Percentiles rank a stretch among this genome's conserved stretches.
phyloP scores from a whole-genome alignment of 2,797 vertebrate species.

The Tokudaia muenninki region DNA sequence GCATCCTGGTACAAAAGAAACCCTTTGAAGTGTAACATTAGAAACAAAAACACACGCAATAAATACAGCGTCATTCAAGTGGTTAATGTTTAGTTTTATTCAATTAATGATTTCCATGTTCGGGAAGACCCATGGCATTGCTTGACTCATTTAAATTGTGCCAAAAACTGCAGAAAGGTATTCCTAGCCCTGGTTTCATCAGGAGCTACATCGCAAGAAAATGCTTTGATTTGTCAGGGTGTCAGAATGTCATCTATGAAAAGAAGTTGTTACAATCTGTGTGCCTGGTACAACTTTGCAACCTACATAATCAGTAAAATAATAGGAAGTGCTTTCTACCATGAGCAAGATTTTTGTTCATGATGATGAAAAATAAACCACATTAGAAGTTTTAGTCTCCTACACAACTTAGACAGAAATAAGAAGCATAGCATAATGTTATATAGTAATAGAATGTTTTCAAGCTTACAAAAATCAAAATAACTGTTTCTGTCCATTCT shows the following conservation, averaged over 20 bases:
- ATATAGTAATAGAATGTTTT: neutral
- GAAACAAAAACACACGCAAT: constrained; percentile 37
- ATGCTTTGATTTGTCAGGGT: neutral
- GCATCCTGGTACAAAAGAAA: neutral
- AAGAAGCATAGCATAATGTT: neutral
- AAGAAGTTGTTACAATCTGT: neutral
- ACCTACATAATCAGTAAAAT: neutral
- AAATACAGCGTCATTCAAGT: constrained; percentile 61
- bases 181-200: neutral
- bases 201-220: neutral
- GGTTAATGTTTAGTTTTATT: constrained; percentile 59
- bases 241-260: neutral
- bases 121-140: neutral
- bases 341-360: neutral
- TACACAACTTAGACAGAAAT: neutral
- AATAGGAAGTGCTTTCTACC: neutral
- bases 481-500: neutral
- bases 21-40: constrained; percentile 60
- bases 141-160: constrained; percentile 37
- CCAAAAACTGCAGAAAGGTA: neutral
- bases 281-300: neutral
- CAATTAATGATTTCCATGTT: constrained; percentile 69
- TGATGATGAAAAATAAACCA: neutral
- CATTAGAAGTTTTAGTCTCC: neutral
- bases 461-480: constrained; percentile 28